Conservation (phyloP, 2,113 vertebrate genomes). For the Syrrhaptes paradoxus region DNA sequence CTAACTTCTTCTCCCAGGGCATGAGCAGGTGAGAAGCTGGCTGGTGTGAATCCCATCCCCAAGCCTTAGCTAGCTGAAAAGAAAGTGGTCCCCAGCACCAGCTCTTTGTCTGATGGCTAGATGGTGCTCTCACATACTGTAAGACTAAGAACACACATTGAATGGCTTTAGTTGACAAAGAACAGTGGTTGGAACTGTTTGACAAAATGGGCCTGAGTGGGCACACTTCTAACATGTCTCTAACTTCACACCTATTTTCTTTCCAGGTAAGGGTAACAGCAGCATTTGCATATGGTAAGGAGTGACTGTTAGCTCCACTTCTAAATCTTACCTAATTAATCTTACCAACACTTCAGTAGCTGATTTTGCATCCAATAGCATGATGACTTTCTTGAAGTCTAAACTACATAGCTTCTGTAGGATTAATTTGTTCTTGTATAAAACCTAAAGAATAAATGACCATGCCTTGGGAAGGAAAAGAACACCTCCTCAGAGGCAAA, state of each 20-base stretch:
- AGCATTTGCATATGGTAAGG: not conserved
- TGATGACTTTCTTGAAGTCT: not conserved
- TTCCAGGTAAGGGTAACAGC: not conserved
- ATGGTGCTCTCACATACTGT: not conserved
- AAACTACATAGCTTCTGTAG: not conserved
- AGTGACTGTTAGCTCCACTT: not conserved
- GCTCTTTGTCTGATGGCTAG: not conserved
- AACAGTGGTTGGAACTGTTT: not conserved
- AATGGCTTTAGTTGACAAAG: not conserved
- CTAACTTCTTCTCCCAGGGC: not conserved
- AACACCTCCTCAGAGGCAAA: not conserved
- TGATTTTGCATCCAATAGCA: not conserved
- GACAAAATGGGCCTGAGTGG: not conserved
- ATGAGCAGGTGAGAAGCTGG: not conserved
- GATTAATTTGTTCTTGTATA: not conserved
- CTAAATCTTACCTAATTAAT: not conserved
- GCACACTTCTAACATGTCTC: not conserved
- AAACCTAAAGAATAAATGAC: not conserved
- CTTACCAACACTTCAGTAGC: not conserved
- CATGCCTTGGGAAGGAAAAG: not conserved
- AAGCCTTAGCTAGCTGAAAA: not conserved
- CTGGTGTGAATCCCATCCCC: not conserved
- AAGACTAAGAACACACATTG: too few species aligned
- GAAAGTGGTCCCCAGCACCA: not conserved
- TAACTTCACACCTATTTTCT: not conserved